A percentile compares a stretch with the other conserved stretches of the same genome.
phyloP scores from a whole-genome alignment of 2,113 vertebrate genomes.

The Struthidea cinerea region DNA sequence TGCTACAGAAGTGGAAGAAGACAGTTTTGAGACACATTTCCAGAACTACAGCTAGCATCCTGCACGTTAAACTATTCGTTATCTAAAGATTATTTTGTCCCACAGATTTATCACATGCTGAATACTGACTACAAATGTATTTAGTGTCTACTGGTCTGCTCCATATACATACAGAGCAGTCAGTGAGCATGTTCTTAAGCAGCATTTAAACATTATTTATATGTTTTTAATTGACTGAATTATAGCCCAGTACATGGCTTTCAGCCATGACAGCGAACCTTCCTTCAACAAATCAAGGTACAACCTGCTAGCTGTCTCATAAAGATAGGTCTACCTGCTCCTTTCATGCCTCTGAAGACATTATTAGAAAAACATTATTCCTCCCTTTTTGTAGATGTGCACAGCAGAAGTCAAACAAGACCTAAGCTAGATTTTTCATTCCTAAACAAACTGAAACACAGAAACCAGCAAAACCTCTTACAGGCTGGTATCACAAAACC shows the following conservation, averaged over 20 bases:
- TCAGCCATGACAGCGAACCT: not conserved
- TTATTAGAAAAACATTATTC: slow-evolving; percentile 39
- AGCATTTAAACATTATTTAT: slow-evolving; percentile 24
- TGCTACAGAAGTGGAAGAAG: not conserved
- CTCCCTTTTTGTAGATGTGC: not conserved
- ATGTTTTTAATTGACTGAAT: slow-evolving; percentile 20
- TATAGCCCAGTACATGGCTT: not conserved
- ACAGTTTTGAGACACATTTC: not conserved
- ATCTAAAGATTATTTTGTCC: not conserved
- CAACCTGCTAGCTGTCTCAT: not conserved
- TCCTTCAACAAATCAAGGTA: slow-evolving; percentile 26
- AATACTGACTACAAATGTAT: not conserved
- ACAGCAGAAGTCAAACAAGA: not conserved
- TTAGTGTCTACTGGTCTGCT: not conserved
- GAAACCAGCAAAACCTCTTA: not conserved
- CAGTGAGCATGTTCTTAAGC: not conserved
- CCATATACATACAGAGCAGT: not conserved
- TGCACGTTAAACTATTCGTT: not conserved
- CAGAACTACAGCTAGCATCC: not conserved
- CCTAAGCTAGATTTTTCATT: not conserved
- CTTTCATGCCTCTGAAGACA: not conserved
- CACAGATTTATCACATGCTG: not conserved
- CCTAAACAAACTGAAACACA: not conserved
- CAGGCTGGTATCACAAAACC: not conserved
- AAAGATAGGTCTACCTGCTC: slow-evolving; percentile 4